A percentile compares a stretch with the other conserved stretches of the same genome.
Conservation (phyloP, 1,140 invertebrate genomes). For the Lysiphlebus fabarum region DNA sequence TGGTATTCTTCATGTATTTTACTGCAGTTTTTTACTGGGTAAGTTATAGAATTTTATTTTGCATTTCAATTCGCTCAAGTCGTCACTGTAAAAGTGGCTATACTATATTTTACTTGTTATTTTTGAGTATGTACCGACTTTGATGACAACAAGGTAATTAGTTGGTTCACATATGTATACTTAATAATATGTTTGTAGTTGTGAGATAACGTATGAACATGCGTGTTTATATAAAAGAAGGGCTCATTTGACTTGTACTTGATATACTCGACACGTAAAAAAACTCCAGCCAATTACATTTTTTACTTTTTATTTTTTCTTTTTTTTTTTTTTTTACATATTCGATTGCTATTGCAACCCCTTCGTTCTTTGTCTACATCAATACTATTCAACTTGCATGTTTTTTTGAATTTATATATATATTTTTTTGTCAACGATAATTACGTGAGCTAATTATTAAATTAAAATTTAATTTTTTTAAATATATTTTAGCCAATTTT, state of each 20-base stretch:
- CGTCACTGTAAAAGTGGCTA: conserved; percentile 37
- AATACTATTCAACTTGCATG: neutral
- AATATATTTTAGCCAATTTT: too few relatives aligned
- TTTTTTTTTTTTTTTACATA: conserved; percentile 8
- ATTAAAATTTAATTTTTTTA: neutral
- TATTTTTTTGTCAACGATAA: too few relatives aligned
- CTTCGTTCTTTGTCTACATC: conserved; percentile 13
- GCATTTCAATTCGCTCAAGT: conserved; percentile 40
- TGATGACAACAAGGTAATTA: conserved; percentile 45
- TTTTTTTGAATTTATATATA: too few relatives aligned
- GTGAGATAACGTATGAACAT: neutral
- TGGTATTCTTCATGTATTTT: too few relatives aligned
- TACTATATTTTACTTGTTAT: conserved; percentile 33
- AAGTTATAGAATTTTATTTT: too few relatives aligned
- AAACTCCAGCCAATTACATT: conserved; percentile 5
- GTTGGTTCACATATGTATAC: conserved; percentile 38
- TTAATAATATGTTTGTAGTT: conserved; percentile 36
- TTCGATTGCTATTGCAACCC: conserved; percentile 12
- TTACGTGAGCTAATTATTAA: neutral
- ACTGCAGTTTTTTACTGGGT: too few relatives aligned
- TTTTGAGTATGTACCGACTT: conserved; percentile 27
- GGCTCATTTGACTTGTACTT: neutral
- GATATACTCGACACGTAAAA: too few relatives aligned
- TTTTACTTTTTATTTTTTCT: too few relatives aligned
- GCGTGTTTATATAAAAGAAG: neutral